Base-by-base conservation (phyloP, 2,888 invertebrate species). In the Trachelus iudaicus region DNA sequence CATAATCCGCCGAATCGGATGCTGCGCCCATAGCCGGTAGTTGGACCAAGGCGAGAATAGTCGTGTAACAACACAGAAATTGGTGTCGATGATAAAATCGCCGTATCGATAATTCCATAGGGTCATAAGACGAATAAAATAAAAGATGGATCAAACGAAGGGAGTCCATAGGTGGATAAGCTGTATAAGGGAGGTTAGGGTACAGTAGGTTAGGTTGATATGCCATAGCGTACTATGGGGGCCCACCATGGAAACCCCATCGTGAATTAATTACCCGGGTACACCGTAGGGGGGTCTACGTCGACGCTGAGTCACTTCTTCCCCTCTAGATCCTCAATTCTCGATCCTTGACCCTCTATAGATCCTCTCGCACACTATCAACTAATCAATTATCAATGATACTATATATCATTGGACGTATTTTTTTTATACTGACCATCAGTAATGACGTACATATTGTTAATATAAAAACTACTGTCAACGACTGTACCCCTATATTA, bases 251-350 rank as follows among this genome's bases (percentile, higher is more conserved):
- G 83, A 86, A 86, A 86, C 86, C 86, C 87, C 85, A 88, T 86
- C 85, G 89, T 86, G 88, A 89, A 89, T 89, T 89, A 89, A 90
- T 90, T 89, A 88, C 85, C 82, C 85, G 86, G 83, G 86, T 86
- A 85, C 87, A 80, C 87, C 80, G 85, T 85, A 82, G 86, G 87
- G 82, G 81, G 79, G 77, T 82, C 83, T 80, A 81, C 80, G 81
- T 80, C 80, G 83, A 82, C 82, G 86, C 84, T 84, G 85, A 85
- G 85, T 87, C 87, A 87, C 85, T 71, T 71, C 71, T 71, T 56
- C 56, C 56, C 56, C 9, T 56, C 56, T 56, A 23, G 56, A 56
- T 56, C 56, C 56, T 56, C 56, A 56, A 56, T 56, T 56, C 56
- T 56, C 56, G 56, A 56, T 56, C 56, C 56, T 56, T 56, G 56